These are phyloP conservation scores for Spisula solida DNA, from an alignment of 2,888 invertebrate species.

Conservation along the genomic window DNA sequence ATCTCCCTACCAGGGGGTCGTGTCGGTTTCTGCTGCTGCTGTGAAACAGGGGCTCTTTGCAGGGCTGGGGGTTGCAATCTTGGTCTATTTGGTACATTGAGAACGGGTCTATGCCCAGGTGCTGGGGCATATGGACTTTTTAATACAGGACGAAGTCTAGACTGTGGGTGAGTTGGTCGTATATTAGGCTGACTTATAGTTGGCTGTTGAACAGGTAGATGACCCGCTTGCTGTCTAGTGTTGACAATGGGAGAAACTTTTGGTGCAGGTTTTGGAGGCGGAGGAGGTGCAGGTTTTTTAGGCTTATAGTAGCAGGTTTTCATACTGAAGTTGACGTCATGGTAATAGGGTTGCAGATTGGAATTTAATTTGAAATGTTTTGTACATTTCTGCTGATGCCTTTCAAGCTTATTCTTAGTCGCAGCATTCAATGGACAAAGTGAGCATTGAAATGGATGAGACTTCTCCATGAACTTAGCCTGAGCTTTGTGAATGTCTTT, in stretches of 20 bases:
- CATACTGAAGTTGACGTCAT: slow-evolving; percentile 83
- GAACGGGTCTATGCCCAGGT: background rate
- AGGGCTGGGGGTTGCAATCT: slow-evolving; percentile 22
- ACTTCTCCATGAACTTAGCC: slow-evolving; percentile 94
- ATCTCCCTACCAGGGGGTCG: slow-evolving; percentile 66
- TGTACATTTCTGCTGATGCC: slow-evolving; percentile 95
- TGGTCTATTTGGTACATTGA: slow-evolving; percentile 2
- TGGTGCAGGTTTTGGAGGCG: slow-evolving; percentile 39
- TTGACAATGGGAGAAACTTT: slow-evolving; percentile 35
- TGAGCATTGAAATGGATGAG: slow-evolving; percentile 96
- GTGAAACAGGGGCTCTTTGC: background rate
- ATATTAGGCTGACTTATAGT: background rate
- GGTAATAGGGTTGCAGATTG: slow-evolving; percentile 91
- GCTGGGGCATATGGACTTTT: background rate
- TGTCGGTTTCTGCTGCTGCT: slow-evolving; percentile 43
- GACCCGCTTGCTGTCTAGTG: slow-evolving; percentile 30
- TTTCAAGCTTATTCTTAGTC: slow-evolving; percentile 95
- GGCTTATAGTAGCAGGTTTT: slow-evolving; percentile 82
- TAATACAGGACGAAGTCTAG: slow-evolving; percentile 19
- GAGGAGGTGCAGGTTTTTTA: slow-evolving; percentile 53
- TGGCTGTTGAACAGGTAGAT: background rate
- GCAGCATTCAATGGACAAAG: slow-evolving; percentile 98
- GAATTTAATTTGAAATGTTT: slow-evolving; percentile 96
- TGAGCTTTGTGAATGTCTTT: slow-evolving; percentile 95
- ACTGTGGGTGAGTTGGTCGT: slow-evolving; percentile 2